Conservation (phyloP, 2,113 vertebrate species). For the Phodopus roborovskii region DNA sequence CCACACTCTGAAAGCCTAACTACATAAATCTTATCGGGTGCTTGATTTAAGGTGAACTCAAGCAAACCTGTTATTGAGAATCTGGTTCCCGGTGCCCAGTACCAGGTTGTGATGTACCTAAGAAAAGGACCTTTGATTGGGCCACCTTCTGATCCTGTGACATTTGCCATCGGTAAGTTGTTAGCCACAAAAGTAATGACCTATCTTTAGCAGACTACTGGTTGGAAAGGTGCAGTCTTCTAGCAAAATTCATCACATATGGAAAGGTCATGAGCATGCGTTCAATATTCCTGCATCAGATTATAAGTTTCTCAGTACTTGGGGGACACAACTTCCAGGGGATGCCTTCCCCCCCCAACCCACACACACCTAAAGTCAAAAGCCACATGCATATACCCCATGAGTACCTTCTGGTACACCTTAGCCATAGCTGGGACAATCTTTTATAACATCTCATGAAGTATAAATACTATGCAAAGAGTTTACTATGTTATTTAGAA, state of each 20-base stretch:
- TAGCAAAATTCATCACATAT: neutral
- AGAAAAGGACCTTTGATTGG: conserved; percentile 94
- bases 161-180: conserved; percentile 94
- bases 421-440: neutral
- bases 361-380: neutral
- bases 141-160: conserved; percentile 95
- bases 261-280: neutral
- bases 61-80: conserved; percentile 93
- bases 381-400: neutral
- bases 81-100: conserved; percentile 96
- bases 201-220: neutral
- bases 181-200: neutral
- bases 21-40: conserved; percentile 25
- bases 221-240: neutral
- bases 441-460: neutral
- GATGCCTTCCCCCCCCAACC: neutral
- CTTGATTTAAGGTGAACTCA: conserved; percentile 91
- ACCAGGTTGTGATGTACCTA: conserved; percentile 93
- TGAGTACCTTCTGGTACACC: neutral
- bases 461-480: neutral
- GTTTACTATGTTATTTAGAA: neutral
- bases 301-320: neutral
- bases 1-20: neutral
- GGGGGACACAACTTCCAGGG: too few relatives aligned
- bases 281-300: neutral